phyloP scores from a whole-genome alignment of 2,888 invertebrate species.

The Bembecia ichneumoniformis region DNA sequence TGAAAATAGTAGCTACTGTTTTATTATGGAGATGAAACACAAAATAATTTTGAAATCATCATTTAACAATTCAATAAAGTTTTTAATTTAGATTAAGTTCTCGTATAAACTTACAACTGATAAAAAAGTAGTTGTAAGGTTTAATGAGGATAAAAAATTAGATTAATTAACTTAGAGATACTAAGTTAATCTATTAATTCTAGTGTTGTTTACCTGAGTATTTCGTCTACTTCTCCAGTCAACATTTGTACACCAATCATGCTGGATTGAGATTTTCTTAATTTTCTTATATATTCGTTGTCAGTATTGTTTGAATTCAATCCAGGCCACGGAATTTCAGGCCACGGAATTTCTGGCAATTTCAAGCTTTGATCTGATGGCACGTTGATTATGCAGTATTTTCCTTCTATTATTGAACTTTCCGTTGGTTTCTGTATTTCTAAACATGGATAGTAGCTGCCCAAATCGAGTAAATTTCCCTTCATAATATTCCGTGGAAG shows the following conservation, averaged over 20 bases:
- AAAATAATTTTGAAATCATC: too few relatives aligned
- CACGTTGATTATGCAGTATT: conserved; percentile 39
- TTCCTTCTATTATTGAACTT: conserved; percentile 32
- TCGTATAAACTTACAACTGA: too few relatives aligned
- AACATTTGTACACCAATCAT: not conserved
- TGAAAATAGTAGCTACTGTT: too few relatives aligned
- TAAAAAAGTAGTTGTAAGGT: too few relatives aligned
- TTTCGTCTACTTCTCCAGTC: not conserved
- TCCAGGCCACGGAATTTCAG: conserved; percentile 15
- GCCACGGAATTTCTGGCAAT: conserved; percentile 10
- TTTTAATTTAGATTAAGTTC: too few relatives aligned
- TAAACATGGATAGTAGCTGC: conserved; percentile 39
- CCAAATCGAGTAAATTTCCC: conserved; percentile 29
- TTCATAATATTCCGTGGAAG: conserved; percentile 33
- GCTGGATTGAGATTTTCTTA: not conserved
- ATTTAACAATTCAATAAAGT: too few relatives aligned
- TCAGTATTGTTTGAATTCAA: conserved; percentile 3
- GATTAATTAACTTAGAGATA: too few relatives aligned
- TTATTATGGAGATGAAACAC: too few relatives aligned
- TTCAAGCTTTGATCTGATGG: conserved; percentile 23
- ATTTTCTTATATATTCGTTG: not conserved
- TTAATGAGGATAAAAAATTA: too few relatives aligned
- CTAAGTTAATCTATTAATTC: too few relatives aligned
- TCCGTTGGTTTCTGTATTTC: conserved; percentile 18
- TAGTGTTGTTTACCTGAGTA: not conserved